These are phyloP conservation scores for Ifrita kowaldi DNA, from an alignment of 2,113 vertebrate species.

Conservation along the genomic window DNA sequence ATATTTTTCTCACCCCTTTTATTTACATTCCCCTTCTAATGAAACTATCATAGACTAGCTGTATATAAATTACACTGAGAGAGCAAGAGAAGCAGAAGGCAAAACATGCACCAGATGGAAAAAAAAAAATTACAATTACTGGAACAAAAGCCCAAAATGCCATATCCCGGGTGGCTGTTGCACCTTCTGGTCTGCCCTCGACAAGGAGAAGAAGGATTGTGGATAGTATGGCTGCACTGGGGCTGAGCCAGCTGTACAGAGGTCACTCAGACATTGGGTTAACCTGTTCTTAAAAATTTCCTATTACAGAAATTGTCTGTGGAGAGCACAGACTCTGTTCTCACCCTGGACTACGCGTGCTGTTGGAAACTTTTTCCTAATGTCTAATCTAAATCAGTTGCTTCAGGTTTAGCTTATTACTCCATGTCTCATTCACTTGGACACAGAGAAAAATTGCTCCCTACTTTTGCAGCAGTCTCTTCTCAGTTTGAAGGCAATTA, in stretches of 20 bases:
- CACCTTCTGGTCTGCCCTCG: not conserved
- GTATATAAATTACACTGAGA: not conserved
- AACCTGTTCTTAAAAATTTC: not conserved
- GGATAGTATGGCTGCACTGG: not conserved
- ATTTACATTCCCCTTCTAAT: slow-evolving; percentile 27
- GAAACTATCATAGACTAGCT: not conserved
- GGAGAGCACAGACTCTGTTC: not conserved
- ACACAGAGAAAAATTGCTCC: not conserved
- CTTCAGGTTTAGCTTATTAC: not conserved
- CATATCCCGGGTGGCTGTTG: not conserved
- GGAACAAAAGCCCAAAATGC: not conserved
- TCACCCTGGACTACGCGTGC: not conserved
- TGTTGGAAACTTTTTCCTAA: not conserved
- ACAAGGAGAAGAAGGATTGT: not conserved
- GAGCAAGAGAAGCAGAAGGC: not conserved
- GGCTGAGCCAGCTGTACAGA: not conserved
- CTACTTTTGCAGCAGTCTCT: not conserved
- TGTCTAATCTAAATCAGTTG: not conserved
- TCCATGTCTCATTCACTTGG: not conserved
- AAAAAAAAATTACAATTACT: not conserved
- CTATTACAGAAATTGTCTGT: not conserved
- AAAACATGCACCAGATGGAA: not conserved
- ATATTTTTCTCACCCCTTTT: not conserved
- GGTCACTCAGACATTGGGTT: not conserved
- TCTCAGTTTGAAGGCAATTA: slow-evolving; percentile 12